A percentile compares a stretch with the other conserved stretches of the same genome.
Conservation (phyloP, 2,113 vertebrate species). For the Puffinus mauretanicus region DNA sequence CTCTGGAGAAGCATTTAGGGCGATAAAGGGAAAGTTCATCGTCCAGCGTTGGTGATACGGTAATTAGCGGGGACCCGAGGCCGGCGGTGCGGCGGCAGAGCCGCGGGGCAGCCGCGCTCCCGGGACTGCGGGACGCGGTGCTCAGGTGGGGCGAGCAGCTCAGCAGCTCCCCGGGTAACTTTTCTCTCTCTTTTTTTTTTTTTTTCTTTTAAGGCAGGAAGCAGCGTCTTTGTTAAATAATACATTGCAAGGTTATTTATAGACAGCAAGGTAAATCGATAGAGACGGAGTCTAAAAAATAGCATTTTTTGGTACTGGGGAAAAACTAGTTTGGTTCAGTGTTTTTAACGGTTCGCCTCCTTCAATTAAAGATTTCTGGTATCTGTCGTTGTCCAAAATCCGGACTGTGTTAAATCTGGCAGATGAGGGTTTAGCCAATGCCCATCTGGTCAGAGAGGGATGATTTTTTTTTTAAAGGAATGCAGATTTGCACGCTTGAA, state of each 20-base stretch:
- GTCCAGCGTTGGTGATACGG: not conserved
- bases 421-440: conserved; percentile 48
- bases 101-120: not conserved
- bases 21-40: conserved; percentile 14
- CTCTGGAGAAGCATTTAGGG: not conserved
- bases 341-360: conserved; percentile 37
- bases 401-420: conserved; percentile 53
- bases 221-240: conserved; percentile 34
- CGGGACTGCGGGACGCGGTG: not conserved
- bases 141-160: not conserved
- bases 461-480: conserved; percentile 43
- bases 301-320: not conserved
- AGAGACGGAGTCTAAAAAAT: not conserved
- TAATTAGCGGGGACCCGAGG: not conserved
- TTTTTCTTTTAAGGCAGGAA: not conserved
- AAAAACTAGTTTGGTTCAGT: not conserved
- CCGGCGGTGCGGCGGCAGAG: not conserved
- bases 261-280: conserved; percentile 49
- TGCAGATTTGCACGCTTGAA: conserved; percentile 39
- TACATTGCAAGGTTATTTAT: conserved; percentile 40
- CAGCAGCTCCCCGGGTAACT: not conserved
- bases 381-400: conserved; percentile 45
- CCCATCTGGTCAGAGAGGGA: conserved; percentile 59
- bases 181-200: not conserved
- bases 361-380: conserved; percentile 44